A percentile compares a stretch with the other conserved stretches of the same genome.
These are phyloP conservation scores for Elachura formosa DNA, from an alignment of 2,113 vertebrate species.

Conservation along the genomic window DNA sequence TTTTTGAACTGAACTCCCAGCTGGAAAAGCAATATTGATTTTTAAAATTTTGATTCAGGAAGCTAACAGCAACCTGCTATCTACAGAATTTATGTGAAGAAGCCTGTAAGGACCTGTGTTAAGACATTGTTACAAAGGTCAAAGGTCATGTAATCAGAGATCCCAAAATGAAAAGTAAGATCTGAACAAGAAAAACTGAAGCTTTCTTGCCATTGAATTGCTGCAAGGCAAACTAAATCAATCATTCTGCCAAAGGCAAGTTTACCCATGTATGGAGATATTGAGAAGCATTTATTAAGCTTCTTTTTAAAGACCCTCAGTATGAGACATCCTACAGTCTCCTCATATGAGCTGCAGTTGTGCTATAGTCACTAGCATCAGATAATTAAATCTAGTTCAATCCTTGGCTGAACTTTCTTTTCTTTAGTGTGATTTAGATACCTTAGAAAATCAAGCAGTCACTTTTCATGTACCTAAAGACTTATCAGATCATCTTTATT, in stretches of 20 bases:
- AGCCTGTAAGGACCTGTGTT: not conserved
- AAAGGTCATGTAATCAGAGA: not conserved
- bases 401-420: not conserved
- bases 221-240: not conserved
- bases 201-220: not conserved
- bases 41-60: not conserved
- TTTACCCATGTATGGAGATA: not conserved
- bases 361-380: not conserved
- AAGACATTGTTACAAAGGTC: not conserved
- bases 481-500: not conserved
- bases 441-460: not conserved
- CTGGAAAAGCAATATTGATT: not conserved
- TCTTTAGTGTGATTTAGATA: not conserved
- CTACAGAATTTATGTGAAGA: not conserved
- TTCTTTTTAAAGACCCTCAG: not conserved
- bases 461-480: not conserved
- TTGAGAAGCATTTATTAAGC: not conserved
- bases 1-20: not conserved
- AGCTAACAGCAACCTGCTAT: not conserved
- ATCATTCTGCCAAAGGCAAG: not conserved
- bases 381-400: not conserved
- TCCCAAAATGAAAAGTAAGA: not conserved
- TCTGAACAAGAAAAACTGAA: not conserved
- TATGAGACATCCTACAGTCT: accelerated
- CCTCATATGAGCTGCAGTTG: not conserved